Percentiles rank a stretch among this genome's conserved stretches.
phyloP scores from a whole-genome alignment of 1,140 invertebrate species.

The Drepana arcuata region DNA sequence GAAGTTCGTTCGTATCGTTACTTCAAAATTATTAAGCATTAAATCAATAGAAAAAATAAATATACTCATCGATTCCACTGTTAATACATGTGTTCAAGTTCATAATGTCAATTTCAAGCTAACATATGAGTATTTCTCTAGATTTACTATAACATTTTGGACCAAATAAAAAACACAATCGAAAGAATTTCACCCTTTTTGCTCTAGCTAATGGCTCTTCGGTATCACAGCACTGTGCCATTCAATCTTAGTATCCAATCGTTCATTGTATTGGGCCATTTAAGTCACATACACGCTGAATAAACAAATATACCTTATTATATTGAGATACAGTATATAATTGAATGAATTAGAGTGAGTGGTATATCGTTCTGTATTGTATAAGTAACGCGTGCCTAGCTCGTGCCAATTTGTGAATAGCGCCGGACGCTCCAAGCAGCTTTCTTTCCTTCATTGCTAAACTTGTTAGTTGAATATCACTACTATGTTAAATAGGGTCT shows the following conservation, averaged over 20 bases:
- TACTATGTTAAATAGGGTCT: slow-evolving; percentile 45
- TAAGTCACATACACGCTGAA: background rate
- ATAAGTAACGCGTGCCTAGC: slow-evolving; percentile 52
- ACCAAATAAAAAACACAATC: slow-evolving; percentile 6
- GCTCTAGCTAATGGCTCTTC: slow-evolving; percentile 45
- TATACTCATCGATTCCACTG: background rate
- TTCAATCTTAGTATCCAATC: slow-evolving; percentile 52
- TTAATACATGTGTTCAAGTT: no score
- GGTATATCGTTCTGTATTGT: slow-evolving; percentile 22
- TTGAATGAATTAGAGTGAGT: slow-evolving; percentile 9
- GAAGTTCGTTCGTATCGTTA: no score
- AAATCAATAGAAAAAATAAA: background rate
- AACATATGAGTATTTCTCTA: background rate
- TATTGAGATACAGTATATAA: slow-evolving; percentile 13
- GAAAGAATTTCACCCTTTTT: slow-evolving; percentile 47
- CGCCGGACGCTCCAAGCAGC: slow-evolving; percentile 58
- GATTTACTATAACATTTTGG: background rate
- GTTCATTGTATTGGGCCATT: slow-evolving; percentile 1
- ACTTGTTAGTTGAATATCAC: slow-evolving; percentile 65
- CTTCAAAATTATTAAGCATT: no score
- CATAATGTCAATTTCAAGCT: no score
- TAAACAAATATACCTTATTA: background rate
- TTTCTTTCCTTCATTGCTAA: slow-evolving; percentile 68
- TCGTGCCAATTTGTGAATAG: slow-evolving; percentile 71
- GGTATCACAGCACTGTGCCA: slow-evolving; percentile 52